These are phyloP conservation scores for Enteromius mattozi DNA, from an alignment of 2,797 vertebrate species.

Conservation along the genomic window DNA sequence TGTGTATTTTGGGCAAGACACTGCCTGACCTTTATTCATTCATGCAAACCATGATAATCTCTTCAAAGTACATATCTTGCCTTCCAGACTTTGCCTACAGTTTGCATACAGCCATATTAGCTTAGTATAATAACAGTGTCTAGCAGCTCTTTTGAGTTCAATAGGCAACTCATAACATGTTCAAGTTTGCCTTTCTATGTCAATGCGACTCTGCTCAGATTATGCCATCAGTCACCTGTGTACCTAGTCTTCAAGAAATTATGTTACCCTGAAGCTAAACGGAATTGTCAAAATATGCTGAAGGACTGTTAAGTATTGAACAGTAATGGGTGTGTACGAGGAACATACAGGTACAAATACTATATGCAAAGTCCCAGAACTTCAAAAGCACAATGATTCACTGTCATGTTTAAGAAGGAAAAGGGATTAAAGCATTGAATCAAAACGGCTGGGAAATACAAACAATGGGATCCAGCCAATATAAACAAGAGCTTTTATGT, in stretches of 20 bases:
- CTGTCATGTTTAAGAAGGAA: background rate
- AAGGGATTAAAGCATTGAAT: constrained; percentile 6
- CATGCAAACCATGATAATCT: constrained; percentile 34
- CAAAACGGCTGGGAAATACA: background rate
- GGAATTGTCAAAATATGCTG: background rate
- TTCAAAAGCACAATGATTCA: background rate
- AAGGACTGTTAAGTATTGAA: background rate
- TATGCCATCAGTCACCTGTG: background rate
- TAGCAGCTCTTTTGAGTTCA: background rate
- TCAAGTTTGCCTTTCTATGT: constrained; percentile 6
- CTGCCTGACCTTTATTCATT: constrained; percentile 14
- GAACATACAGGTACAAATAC: background rate
- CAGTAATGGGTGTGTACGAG: background rate
- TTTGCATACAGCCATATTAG: constrained; percentile 32
- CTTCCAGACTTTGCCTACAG: constrained; percentile 20
- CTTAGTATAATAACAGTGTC: constrained; percentile 6
- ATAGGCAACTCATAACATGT: constrained; percentile 13
- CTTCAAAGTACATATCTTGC: constrained; percentile 14
- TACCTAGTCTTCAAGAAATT: background rate
- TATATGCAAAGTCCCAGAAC: background rate
- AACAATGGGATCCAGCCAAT: background rate
- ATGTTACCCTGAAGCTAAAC: background rate
- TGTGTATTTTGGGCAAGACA: constrained; percentile 30
- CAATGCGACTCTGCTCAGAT: background rate
- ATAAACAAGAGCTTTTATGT: background rate